Base-by-base conservation (phyloP, 2,888 invertebrate species). In the Pollenia labialis region DNA sequence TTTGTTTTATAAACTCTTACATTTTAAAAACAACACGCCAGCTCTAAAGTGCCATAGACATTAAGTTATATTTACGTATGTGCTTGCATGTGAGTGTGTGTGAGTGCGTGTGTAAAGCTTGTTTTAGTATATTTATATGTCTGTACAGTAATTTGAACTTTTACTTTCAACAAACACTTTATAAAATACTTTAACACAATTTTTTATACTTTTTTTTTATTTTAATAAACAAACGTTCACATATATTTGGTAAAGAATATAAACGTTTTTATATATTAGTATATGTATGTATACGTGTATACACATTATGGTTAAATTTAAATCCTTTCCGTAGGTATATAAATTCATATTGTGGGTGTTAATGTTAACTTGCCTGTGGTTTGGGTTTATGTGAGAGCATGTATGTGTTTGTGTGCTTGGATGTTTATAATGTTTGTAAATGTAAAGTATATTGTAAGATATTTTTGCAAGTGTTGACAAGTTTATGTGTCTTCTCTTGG, bases 121-220 rank as follows among this genome's bases (percentile, higher is more conserved):
- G 3, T 32, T 2, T 3, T 1, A 4, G 32, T 32, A n/a, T 71
- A 23, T 69, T 48, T 44, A 77, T 76, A 50, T 23, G 81, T 32
- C 7, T 69, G 50, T 79, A 58, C 46, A 79, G 82, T 58, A 79
- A 80, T 71, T 82, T 80, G 58, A 82, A 80, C 79, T 86, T 86
- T 86, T 46, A 71, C 86, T 77, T 77, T 83, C 62, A 64, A 50
- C 64, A 83, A 83, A 71, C 83, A 77, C 71, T 77, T 77, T 56
- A 71, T 77, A 77, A 83, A 71, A 77, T 64, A 58, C 56, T 77
- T 77, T 77, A 83, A 83, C 48, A 77, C 83, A 83, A 23, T 50
- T 76, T 82, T 46, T 56, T 72, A 23, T 32, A 42, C 14, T 54
- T 56, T 62, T 66, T 71, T 77, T 58, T 10, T 56, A 50, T 16